Base-by-base conservation (phyloP, 2,113 vertebrate genomes). In the Phalacrocorax carbo region DNA sequence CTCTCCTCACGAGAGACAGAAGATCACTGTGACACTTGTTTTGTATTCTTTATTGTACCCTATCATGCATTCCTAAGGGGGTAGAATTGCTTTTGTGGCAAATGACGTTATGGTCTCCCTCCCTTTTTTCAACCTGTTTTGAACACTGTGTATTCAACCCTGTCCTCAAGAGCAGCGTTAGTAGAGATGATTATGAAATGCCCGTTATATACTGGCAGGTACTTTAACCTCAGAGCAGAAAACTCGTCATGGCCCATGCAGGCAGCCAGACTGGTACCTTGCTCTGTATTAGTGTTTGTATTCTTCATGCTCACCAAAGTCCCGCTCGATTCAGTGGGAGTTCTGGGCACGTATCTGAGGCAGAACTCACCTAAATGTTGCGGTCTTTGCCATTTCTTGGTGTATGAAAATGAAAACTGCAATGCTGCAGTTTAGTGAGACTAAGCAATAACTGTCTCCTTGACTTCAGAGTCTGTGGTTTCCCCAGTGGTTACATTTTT, bases 381-480 rank as follows among this genome's bases (percentile, higher is more conserved):
- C 6, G 0, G 0, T 68, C 38, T 78, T 87, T 34, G 9, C 32
- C 0, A 0, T 48, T 88, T 82, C 38, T 40, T 60, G 12, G 19
- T 16, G 19, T 55, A 22, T 36, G 57, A 44, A 75, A 91, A 34
- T 18, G 3, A 57, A 91, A 88, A 40, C 7, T 2, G 0, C 34
- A 52, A 2, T 34, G n/a, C 21, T 82, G 32, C 12, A 11, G 38
- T 66, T 92, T 29, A 44, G 52, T 20, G 19, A 80, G 32, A 30
- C 52, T 30, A 44, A 82, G 52, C 32, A 68, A 17, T n/a, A 61
- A 5, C 26, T 38, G 5, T 29, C 15, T 48, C 42, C 44, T 84
- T 46, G 49, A 34, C 60, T 80, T 95, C 23, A 44, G 82, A 32
- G 57, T 23, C 57, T 81, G 55, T 36, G 49, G 15, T 81, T 93